A percentile compares a stretch with the other conserved stretches of the same genome.
phyloP scores from a whole-genome alignment of 2,797 vertebrate species.

The Anguilla anguilla region DNA sequence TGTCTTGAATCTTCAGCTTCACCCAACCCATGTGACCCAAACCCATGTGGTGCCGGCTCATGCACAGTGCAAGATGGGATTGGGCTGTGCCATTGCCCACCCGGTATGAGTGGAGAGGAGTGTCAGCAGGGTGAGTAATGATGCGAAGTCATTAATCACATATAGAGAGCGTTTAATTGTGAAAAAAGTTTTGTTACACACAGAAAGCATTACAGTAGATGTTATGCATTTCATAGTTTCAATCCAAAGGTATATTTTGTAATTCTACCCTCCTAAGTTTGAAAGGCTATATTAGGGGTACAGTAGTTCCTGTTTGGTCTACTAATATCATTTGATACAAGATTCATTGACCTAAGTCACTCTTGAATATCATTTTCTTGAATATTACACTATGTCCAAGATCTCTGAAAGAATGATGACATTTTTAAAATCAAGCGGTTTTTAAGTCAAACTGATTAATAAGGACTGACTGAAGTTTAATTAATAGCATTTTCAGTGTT shows the following conservation, averaged over 20 bases:
- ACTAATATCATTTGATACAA: not conserved
- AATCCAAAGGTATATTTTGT: no score
- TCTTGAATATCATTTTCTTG: not conserved
- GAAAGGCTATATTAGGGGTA: not conserved
- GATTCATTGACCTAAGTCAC: no score
- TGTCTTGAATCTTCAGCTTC: constrained; percentile 42
- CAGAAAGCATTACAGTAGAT: not conserved
- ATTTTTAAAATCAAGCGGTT: not conserved
- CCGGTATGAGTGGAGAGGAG: constrained; percentile 42
- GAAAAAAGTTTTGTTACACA: not conserved
- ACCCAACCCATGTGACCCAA: constrained; percentile 64
- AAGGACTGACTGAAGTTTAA: not conserved
- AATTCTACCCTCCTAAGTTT: no score
- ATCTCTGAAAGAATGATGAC: not conserved
- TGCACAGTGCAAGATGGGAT: constrained; percentile 61
- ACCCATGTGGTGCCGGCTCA: constrained; percentile 62
- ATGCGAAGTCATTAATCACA: not conserved
- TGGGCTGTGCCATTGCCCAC: constrained; percentile 59
- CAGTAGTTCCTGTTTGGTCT: not conserved
- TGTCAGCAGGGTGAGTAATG: constrained; percentile 59
- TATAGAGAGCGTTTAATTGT: not conserved
- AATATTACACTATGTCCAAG: not conserved
- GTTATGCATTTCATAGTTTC: no score
- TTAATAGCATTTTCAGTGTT: not conserved
- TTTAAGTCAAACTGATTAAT: not conserved